Conservation (phyloP, 2,113 vertebrate genomes). For the Saimiri boliviensis region DNA sequence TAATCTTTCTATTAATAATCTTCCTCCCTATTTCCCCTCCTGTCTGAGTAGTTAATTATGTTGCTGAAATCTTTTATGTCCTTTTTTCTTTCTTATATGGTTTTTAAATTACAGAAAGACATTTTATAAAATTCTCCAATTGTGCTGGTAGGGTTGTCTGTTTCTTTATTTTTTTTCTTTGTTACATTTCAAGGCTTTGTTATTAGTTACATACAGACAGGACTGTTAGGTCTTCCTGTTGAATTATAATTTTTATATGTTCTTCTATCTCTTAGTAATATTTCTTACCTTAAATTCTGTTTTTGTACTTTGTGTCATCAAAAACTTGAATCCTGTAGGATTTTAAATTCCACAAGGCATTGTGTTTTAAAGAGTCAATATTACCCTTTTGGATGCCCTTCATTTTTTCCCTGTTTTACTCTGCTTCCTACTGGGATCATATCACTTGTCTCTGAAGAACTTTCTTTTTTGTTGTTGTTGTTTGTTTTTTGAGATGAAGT, state of each 20-base stretch:
- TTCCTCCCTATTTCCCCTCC: not conserved
- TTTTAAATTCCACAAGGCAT: not conserved
- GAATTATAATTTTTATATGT: not conserved
- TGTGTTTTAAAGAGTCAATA: not conserved
- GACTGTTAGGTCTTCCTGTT: not conserved
- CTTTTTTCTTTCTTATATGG: not conserved
- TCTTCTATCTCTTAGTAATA: not conserved
- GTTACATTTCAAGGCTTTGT: not conserved
- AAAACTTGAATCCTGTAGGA: not conserved
- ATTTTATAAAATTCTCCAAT: not conserved
- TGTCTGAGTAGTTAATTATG: not conserved
- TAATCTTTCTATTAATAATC: not conserved
- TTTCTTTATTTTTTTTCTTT: not conserved
- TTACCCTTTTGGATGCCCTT: not conserved
- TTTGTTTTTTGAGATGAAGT: too few relatives aligned
- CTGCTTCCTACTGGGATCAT: not conserved
- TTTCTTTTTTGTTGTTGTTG: not conserved
- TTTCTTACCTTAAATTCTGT: not conserved
- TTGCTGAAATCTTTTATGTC: not conserved
- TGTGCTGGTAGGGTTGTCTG: not conserved
- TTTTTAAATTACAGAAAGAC: not conserved
- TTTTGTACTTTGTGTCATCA: not conserved
- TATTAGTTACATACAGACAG: not conserved
- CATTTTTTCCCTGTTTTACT: not conserved
- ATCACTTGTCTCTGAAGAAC: not conserved